Conservation (phyloP, 1,140 invertebrate genomes). For the Notospermus geniculatus region DNA sequence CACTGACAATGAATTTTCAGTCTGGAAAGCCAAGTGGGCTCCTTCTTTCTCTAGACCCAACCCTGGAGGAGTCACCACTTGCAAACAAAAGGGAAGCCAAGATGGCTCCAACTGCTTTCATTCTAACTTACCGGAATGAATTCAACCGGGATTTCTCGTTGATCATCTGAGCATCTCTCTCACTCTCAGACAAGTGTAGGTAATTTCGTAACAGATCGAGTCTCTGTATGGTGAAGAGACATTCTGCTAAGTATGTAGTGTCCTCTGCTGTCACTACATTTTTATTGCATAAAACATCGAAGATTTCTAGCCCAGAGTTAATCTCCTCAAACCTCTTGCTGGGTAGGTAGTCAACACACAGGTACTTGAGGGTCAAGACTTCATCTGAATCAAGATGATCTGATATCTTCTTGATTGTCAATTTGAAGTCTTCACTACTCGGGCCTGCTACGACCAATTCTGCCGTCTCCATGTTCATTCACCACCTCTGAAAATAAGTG, state of each 20-base stretch:
- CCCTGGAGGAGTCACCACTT: too few species aligned
- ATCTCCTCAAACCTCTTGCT: constrained; percentile 13
- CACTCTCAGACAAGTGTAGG: constrained; percentile 8
- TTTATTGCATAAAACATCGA: constrained; percentile 5
- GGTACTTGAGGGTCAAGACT: constrained; percentile 18
- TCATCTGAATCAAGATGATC: background rate
- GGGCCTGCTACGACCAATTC: background rate
- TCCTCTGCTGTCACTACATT: constrained; percentile 1
- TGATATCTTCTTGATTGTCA: background rate
- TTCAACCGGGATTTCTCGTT: constrained; percentile 7
- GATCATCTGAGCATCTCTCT: constrained; percentile 8
- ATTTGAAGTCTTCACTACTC: constrained; percentile 4
- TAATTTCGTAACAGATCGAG: constrained; percentile 11
- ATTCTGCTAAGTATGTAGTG: constrained; percentile 13
- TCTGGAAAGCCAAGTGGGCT: too few species aligned
- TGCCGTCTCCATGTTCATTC: background rate
- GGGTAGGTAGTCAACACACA: constrained; percentile 14
- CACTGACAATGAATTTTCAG: too few species aligned
- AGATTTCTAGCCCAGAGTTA: constrained; percentile 10
- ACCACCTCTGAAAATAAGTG: too few species aligned
- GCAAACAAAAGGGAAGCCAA: too few species aligned
- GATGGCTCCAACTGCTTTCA: too few species aligned
- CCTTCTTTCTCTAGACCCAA: too few species aligned
- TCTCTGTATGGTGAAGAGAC: constrained; percentile 14
- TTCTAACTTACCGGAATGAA: constrained; percentile 15